These are phyloP conservation scores for Dicranocentrus wangi DNA, from an alignment of 2,888 invertebrate species.

Conservation along the genomic window DNA sequence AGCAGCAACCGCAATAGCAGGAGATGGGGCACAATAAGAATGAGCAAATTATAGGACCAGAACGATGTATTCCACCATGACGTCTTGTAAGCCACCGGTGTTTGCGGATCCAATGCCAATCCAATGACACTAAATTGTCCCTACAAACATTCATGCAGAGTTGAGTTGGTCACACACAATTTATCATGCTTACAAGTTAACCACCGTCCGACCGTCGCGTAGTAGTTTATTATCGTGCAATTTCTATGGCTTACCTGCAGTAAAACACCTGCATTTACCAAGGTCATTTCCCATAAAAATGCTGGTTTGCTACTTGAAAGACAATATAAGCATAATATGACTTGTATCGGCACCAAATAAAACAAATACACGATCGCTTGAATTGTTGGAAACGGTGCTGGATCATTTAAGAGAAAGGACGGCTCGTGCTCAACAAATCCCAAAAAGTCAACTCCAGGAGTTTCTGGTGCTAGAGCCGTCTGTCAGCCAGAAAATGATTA, in stretches of 20 bases:
- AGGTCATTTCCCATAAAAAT: slow-evolving; percentile 69
- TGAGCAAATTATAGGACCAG: slow-evolving; percentile 68
- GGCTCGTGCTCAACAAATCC: slow-evolving; percentile 64
- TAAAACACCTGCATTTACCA: slow-evolving; percentile 66
- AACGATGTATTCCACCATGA: slow-evolving; percentile 52
- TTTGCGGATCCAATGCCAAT: slow-evolving; percentile 67
- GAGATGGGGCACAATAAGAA: slow-evolving; percentile 69
- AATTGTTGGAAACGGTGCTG: slow-evolving; percentile 68
- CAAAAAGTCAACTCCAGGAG: slow-evolving; percentile 35
- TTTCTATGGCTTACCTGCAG: slow-evolving; percentile 69
- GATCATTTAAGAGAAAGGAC: slow-evolving; percentile 62
- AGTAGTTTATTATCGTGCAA: too few species aligned
- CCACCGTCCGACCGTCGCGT: too few species aligned
- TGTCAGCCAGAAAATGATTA: not conserved
- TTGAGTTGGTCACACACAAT: too few species aligned
- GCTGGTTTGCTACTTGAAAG: slow-evolving; percentile 56
- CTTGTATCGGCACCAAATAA: slow-evolving; percentile 69
- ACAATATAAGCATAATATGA: slow-evolving; percentile 51
- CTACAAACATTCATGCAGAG: slow-evolving; percentile 47
- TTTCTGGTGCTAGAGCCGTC: slow-evolving; percentile 34
- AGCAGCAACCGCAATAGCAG: slow-evolving; percentile 53
- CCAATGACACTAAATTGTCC: slow-evolving; percentile 67
- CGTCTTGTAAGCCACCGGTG: slow-evolving; percentile 48
- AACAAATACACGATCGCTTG: slow-evolving; percentile 68
- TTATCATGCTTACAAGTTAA: too few species aligned